A percentile compares a stretch with the other conserved stretches of the same genome.
phyloP scores from a whole-genome alignment of 92 coral and sea anemone genomes.

The Zoanthus sociatus region DNA sequence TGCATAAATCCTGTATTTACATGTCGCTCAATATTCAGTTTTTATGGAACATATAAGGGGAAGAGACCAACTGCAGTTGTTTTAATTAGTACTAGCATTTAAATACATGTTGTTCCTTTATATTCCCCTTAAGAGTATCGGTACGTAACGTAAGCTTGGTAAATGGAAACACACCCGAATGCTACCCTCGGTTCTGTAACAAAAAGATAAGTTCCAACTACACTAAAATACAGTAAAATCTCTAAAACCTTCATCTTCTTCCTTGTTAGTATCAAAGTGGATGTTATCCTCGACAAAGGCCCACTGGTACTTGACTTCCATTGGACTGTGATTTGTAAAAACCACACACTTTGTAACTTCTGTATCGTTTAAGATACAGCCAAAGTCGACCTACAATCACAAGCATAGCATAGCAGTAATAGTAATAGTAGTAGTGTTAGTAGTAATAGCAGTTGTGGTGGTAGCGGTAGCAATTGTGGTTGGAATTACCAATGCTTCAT shows the following conservation, averaged over 20 bases:
- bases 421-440: neutral
- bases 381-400: constrained; percentile 89
- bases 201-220: neutral
- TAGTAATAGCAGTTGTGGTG: neutral
- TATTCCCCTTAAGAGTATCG: too few relatives aligned
- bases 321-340: constrained; percentile 96
- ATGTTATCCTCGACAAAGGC: constrained; percentile 89
- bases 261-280: constrained; percentile 84
- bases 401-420: neutral
- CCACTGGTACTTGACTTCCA: constrained; percentile 98
- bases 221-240: neutral
- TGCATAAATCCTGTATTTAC: too few relatives aligned
- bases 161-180: too few relatives aligned
- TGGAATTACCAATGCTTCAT: too few relatives aligned
- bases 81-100: too few relatives aligned
- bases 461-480: neutral
- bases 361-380: constrained; percentile 97
- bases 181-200: too few relatives aligned
- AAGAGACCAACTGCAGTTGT: too few relatives aligned
- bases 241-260: constrained; percentile 78
- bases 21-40: too few relatives aligned
- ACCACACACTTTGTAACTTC: constrained; percentile 90
- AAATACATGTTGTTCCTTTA: too few relatives aligned
- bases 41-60: too few relatives aligned
- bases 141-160: too few relatives aligned